Percentiles rank a stretch among this genome's conserved stretches.
These are phyloP conservation scores for Larimichthys polyactis DNA, from an alignment of 2,113 vertebrate species.

Conservation along the genomic window DNA sequence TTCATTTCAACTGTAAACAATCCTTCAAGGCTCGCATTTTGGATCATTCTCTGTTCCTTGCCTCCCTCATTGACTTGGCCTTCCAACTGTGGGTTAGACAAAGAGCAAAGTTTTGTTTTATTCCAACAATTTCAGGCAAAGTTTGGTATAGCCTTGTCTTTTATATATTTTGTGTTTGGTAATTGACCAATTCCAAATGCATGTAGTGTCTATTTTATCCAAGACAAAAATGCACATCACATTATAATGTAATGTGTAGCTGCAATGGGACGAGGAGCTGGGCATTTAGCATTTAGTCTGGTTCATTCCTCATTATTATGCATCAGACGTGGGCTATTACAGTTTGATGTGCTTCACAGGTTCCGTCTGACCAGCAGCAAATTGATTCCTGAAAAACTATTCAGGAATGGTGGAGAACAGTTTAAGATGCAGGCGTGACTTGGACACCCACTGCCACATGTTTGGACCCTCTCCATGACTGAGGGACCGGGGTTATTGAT, in stretches of 20 bases:
- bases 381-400: neutral
- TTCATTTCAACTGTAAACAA: neutral
- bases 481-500: neutral
- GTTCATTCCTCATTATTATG: neutral
- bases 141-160: neutral
- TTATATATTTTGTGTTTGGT: neutral
- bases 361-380: neutral
- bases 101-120: neutral
- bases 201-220: neutral
- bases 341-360: neutral
- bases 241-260: neutral
- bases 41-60: neutral
- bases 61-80: neutral
- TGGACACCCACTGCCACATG: neutral
- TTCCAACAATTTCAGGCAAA: neutral
- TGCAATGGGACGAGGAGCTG: neutral
- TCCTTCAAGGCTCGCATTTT: neutral
- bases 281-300: neutral
- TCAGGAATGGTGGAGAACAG: neutral
- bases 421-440: neutral
- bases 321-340: neutral
- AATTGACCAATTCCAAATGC: neutral
- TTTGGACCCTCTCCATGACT: neutral
- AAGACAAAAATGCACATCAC: neutral
- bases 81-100: neutral